Conservation (phyloP, 2,113 vertebrate species). For the Burhinus bistriatus region DNA sequence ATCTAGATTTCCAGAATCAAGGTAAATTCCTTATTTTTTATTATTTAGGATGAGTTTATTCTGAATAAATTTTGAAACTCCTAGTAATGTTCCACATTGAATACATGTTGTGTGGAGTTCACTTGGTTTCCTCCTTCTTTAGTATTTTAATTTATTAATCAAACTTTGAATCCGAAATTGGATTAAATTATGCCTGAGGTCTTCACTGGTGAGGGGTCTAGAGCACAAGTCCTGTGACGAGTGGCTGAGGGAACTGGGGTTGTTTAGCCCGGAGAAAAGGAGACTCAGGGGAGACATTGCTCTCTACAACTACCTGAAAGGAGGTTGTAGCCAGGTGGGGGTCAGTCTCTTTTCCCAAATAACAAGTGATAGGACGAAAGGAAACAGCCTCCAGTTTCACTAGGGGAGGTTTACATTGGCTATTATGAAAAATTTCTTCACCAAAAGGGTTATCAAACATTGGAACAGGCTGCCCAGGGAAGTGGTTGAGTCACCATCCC, state of each 20-base stretch:
- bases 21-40: background rate
- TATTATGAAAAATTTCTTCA: background rate
- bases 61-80: background rate
- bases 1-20: background rate
- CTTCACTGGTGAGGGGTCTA: background rate
- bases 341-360: background rate
- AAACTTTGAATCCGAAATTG: background rate
- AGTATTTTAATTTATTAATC: background rate
- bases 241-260: background rate
- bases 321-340: background rate
- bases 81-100: background rate
- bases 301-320: too few species aligned
- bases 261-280: too few species aligned
- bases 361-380: background rate
- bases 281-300: too few species aligned
- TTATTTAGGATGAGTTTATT: background rate
- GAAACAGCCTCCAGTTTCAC: background rate
- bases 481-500: too few species aligned
- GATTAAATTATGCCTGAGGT: background rate
- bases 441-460: too few species aligned
- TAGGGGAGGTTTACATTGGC: background rate
- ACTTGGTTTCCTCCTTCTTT: background rate
- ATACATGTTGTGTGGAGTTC: background rate
- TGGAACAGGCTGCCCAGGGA: too few species aligned
- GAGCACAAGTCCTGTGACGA: background rate